Conservation (phyloP, 2,797 vertebrate genomes). For the Brachyrhaphis roseni region DNA sequence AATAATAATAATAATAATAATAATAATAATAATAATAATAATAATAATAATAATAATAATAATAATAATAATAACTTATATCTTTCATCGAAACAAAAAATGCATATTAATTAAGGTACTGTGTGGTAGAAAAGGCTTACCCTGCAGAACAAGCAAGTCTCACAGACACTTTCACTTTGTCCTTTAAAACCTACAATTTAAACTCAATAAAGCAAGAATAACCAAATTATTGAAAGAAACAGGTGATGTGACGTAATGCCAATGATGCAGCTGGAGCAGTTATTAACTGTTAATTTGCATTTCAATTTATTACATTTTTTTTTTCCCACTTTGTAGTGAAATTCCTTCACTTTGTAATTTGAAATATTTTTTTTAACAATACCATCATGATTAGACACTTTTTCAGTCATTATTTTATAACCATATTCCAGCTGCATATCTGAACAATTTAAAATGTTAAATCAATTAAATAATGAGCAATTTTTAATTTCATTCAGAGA, state of each 20-base stretch:
- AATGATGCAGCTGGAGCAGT: not conserved
- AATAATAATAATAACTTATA: too few species aligned
- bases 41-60: not conserved
- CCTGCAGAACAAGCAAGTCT: too few species aligned
- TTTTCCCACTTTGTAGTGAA: not conserved
- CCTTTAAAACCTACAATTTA: not conserved
- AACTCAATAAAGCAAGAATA: not conserved
- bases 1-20: too few species aligned
- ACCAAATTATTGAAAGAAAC: not conserved
- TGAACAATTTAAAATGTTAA: not conserved
- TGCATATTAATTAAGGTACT: too few species aligned
- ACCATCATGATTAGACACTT: not conserved
- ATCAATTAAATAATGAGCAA: not conserved
- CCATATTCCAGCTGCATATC: not conserved
- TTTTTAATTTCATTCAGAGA: not conserved
- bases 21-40: not conserved
- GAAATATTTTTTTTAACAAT: not conserved
- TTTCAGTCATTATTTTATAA: not conserved
- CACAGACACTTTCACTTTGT: not conserved
- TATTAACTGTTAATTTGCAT: not conserved
- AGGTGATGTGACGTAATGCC: not conserved
- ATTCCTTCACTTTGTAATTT: not conserved
- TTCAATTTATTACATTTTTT: not conserved
- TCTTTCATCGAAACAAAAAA: too few species aligned
- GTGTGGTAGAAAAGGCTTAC: too few species aligned